Percentiles rank a stretch among this genome's conserved stretches.
Evolutionary conservation across 64 coral and sea anemone genomes (phyloP).

Genomic region (Porites australiensis): DNA sequence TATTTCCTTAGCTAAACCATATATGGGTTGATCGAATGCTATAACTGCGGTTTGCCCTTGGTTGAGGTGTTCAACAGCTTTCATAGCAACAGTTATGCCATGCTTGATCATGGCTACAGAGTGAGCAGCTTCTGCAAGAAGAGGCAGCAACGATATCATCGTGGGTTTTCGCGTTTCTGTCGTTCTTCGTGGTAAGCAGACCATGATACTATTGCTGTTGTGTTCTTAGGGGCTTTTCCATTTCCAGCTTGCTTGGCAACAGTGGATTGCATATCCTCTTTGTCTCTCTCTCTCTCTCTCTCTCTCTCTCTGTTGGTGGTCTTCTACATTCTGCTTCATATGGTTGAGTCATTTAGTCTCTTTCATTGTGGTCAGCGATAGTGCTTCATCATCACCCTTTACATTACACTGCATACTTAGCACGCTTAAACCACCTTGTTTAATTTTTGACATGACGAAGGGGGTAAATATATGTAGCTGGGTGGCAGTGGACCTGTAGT

Average conservation of each 20-base stretch:
- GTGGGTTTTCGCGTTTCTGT: not conserved
- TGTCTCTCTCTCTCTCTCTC: too few relatives aligned
- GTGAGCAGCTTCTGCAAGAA: not conserved
- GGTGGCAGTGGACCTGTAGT: too few relatives aligned
- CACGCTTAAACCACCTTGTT: too few relatives aligned
- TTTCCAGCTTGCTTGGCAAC: not conserved
- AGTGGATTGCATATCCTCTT: too few relatives aligned
- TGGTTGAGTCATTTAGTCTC: too few relatives aligned
- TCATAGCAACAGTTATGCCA: slow-evolving; percentile 4
- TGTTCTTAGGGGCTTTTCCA: too few relatives aligned
- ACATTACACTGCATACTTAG: too few relatives aligned
- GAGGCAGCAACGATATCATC: not conserved
- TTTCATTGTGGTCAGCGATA: too few relatives aligned
- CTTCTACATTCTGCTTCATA: too few relatives aligned
- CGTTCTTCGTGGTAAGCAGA: not conserved
- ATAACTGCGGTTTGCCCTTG: slow-evolving; percentile 32
- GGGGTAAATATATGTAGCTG: not conserved
- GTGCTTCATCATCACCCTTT: too few relatives aligned
- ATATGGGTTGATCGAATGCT: slow-evolving; percentile 44
- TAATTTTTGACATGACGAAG: not conserved
- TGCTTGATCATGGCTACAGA: slow-evolving; percentile 33
- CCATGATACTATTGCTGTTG: too few relatives aligned
- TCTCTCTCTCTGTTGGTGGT: too few relatives aligned
- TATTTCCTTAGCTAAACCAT: slow-evolving; percentile 54
- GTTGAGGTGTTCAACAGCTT: slow-evolving; percentile 8